Conservation (phyloP, 2,113 vertebrate genomes). For the Mionectes macconnelli region DNA sequence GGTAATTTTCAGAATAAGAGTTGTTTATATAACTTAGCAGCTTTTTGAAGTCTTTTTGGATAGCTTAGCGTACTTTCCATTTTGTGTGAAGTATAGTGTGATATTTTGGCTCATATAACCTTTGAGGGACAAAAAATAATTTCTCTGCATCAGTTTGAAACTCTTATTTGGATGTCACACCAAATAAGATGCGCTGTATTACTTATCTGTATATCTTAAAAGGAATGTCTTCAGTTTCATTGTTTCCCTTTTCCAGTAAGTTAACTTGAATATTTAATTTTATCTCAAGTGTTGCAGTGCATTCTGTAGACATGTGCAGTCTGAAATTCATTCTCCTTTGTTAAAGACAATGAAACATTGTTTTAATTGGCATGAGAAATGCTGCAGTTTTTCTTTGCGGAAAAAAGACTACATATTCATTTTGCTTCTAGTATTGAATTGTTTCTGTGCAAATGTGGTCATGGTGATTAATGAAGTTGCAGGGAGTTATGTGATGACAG, state of each 20-base stretch:
- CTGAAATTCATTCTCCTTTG: slow-evolving; percentile 61
- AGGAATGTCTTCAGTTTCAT: background rate
- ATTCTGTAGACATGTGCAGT: background rate
- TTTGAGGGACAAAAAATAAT: background rate
- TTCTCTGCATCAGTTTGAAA: background rate
- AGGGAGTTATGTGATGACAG: slow-evolving; percentile 1
- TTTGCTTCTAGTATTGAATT: slow-evolving; percentile 8
- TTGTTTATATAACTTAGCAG: background rate
- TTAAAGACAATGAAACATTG: slow-evolving; percentile 52
- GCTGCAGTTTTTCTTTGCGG: background rate
- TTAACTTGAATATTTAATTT: background rate
- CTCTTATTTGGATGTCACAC: background rate
- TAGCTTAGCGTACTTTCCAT: background rate
- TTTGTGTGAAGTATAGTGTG: background rate
- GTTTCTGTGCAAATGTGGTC: background rate
- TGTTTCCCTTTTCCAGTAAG: background rate
- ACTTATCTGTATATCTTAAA: background rate
- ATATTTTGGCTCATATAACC: background rate
- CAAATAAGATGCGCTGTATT: background rate
- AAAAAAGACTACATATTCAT: slow-evolving; percentile 14
- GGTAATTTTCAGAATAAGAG: background rate
- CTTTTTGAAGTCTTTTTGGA: background rate
- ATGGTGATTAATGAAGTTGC: slow-evolving; percentile 56
- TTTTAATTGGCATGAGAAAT: slow-evolving; percentile 61
- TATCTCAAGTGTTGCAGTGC: slow-evolving; percentile 1